Evolutionary conservation across 2,888 invertebrate species (phyloP), one percentile per base, ranked within the genome.

Genomic region (Penaeus monodon): DNA sequence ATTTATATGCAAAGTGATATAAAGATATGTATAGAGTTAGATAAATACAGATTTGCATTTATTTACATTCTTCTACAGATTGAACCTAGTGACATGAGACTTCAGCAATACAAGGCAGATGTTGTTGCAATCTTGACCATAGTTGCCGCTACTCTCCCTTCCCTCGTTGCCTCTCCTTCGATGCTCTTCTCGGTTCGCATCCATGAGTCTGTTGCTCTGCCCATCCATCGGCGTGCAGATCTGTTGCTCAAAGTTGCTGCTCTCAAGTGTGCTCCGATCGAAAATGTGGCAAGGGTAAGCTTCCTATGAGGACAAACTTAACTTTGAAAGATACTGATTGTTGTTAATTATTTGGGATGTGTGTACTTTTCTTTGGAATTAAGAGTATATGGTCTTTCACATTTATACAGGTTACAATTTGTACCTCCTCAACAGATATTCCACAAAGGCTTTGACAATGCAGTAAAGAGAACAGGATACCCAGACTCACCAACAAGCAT

Each of bases 211-310:
- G 83, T 82, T 24, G 85, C 85, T 8, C 78, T 88, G 68, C 85
- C 90, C 64, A 83, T 90, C 77, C 90, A 90, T 33, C 86, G 88
- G 44, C 84, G 90, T 6, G 88, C 88, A 27, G 85, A 87, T 66
- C 85, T 90, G n/a, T 70, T 90, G 14, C 86, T 90, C 29, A 84
- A 86, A 27, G 77, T 90, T 57, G 90, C 90, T n/a, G 84, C 88
- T 29, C 66, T 90, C 33, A 90, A 90, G 70, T 86, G 70, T 65
- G 87, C 88, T 0, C 88, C 90, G 24, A 79, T 90, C 49, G 85
- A 88, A 76, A 57, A 44, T 27, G 27, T 90, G 24, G 84, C 86
- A 6, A 68, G 81, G 65, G 86, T 86, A 66, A 64, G 82, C 57
- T 24, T 57, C 4, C 0, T 70, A 24, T 70, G 70, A 29, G 68